Conservation (phyloP, 1,140 invertebrate species). For the Aphis craccivora region DNA sequence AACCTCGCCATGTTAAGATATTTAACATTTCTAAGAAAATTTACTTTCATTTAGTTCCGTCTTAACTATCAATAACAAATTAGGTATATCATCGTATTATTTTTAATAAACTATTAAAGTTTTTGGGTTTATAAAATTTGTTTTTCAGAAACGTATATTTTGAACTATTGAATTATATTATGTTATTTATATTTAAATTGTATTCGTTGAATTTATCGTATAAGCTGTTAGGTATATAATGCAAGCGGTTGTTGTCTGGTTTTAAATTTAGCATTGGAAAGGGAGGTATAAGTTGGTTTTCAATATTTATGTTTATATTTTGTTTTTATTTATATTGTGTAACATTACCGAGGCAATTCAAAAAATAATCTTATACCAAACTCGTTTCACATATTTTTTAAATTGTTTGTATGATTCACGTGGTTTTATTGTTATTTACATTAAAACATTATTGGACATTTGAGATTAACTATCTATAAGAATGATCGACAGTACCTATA, state of each 20-base stretch:
- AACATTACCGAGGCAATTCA: too few relatives aligned
- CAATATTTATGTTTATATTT: not conserved
- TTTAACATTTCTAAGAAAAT: not conserved
- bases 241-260: fast-evolving
- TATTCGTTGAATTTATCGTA: not conserved
- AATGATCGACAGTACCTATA: too few relatives aligned
- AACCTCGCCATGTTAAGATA: not conserved
- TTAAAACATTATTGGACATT: too few relatives aligned
- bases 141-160: not conserved
- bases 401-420: too few relatives aligned
- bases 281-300: not conserved
- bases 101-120: not conserved
- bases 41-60: not conserved
- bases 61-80: not conserved
- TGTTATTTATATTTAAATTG: not conserved
- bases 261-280: not conserved
- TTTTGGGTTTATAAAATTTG: not conserved
- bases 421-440: too few relatives aligned
- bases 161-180: not conserved
- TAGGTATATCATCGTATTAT: not conserved
- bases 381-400: too few relatives aligned
- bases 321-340: too few relatives aligned
- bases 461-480: too few relatives aligned
- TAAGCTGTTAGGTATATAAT: too few relatives aligned
- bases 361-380: too few relatives aligned